phyloP scores from a whole-genome alignment of 2,888 invertebrate genomes.

The Drosophila merina region DNA sequence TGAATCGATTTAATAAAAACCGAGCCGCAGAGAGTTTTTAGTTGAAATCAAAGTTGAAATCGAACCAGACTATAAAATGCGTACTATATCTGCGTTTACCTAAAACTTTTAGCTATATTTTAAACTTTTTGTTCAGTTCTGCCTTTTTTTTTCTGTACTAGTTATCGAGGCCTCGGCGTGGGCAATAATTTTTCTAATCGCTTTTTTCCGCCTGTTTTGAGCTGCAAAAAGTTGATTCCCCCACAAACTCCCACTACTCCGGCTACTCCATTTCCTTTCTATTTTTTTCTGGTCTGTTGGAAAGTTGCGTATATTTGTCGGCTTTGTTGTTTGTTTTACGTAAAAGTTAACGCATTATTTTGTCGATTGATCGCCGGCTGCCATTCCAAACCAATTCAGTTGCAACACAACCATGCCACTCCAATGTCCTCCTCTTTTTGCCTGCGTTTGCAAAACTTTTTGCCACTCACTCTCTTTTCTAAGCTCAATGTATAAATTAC shows the following conservation, averaged over 20 bases:
- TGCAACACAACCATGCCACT: not conserved
- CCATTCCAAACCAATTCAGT: constrained; percentile 20
- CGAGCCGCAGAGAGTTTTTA: not conserved
- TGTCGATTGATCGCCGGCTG: constrained; percentile 68
- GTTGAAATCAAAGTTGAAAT: not conserved
- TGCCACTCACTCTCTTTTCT: constrained; percentile 37
- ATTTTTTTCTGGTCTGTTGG: constrained; percentile 40
- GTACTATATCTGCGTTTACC: constrained; percentile 37
- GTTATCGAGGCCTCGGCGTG: constrained; percentile 34
- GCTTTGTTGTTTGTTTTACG: constrained; percentile 49
- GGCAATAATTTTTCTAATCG: constrained; percentile 58
- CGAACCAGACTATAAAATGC: constrained; percentile 31
- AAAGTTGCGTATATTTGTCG: constrained; percentile 72
- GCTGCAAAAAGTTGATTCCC: constrained; percentile 32
- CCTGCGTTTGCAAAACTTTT: constrained; percentile 57
- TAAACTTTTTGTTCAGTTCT: constrained; percentile 61
- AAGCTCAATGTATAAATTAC: constrained; percentile 73
- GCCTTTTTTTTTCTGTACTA: not conserved
- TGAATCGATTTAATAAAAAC: not conserved
- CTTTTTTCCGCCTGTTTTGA: constrained; percentile 52
- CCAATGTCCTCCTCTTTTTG: constrained; percentile 5
- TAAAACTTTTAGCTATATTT: constrained; percentile 56
- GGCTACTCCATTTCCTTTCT: constrained; percentile 13
- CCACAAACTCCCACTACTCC: constrained; percentile 39
- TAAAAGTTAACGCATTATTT: constrained; percentile 80